These are phyloP conservation scores for Seriola quinqueradiata DNA, from an alignment of 2,113 vertebrate genomes.

Conservation along the genomic window DNA sequence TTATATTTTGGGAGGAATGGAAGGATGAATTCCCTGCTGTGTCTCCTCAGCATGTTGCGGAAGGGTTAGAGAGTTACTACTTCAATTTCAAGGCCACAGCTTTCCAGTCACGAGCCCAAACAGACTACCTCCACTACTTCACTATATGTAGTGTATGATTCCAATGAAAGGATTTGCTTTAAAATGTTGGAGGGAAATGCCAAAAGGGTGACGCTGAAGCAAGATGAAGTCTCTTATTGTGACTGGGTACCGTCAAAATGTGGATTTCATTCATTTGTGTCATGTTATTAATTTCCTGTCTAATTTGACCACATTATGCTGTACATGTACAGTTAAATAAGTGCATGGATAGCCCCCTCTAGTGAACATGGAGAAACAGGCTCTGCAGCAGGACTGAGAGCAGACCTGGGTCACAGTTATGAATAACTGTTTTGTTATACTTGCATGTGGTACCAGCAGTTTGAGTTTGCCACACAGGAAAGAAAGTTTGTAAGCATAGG, in stretches of 20 bases:
- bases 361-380: slow-evolving; percentile 69
- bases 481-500: neutral
- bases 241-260: neutral
- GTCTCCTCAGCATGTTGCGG: neutral
- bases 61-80: neutral
- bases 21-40: neutral
- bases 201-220: neutral
- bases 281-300: neutral
- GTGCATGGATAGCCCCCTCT: slow-evolving; percentile 81
- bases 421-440: neutral
- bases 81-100: neutral
- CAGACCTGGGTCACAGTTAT: slow-evolving; percentile 28
- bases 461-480: neutral
- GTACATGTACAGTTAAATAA: slow-evolving; percentile 14
- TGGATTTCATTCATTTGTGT: neutral
- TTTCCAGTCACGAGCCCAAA: neutral
- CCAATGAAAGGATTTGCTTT: neutral
- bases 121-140: neutral
- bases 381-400: slow-evolving; percentile 49
- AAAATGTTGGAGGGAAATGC: neutral
- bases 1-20: neutral
- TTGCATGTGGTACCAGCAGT: neutral
- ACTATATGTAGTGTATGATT: no score
- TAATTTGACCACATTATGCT: neutral
- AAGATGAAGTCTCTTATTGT: neutral